phyloP scores from a whole-genome alignment of 2,888 invertebrate genomes.

The Leptinotarsa juncta region DNA sequence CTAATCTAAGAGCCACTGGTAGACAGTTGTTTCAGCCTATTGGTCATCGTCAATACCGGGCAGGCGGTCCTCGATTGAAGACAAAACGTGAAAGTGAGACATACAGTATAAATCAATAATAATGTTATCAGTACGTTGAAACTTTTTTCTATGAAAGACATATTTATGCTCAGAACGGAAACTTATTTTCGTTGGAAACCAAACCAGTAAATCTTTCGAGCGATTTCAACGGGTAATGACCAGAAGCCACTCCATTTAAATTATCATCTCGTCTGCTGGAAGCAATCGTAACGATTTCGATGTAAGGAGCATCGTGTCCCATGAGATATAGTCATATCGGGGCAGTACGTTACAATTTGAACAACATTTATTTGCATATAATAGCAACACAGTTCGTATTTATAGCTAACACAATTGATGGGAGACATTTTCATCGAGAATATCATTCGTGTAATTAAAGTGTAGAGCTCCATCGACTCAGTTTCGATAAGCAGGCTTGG shows the following conservation, averaged over 20 bases:
- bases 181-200: no score
- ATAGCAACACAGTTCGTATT: slow-evolving; percentile 60
- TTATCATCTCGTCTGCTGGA: slow-evolving; percentile 7
- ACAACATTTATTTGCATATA: slow-evolving; percentile 63
- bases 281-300: slow-evolving; percentile 39
- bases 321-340: slow-evolving; percentile 51
- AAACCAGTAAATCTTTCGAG: not conserved
- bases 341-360: slow-evolving; percentile 57
- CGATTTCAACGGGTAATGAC: not conserved
- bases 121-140: no score
- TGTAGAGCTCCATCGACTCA: slow-evolving; percentile 28
- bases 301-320: slow-evolving; percentile 42
- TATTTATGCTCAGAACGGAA: no score
- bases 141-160: no score
- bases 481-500: not conserved
- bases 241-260: slow-evolving; percentile 18
- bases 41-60: no score
- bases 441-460: slow-evolving; percentile 47
- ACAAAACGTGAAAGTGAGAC: no score
- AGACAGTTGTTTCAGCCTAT: no score
- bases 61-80: no score
- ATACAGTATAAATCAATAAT: no score
- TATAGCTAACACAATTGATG: slow-evolving; percentile 58
- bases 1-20: no score
- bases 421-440: slow-evolving; percentile 52